These are phyloP conservation scores for Pterostichus madidus DNA, from an alignment of 2,888 invertebrate genomes.

Conservation along the genomic window DNA sequence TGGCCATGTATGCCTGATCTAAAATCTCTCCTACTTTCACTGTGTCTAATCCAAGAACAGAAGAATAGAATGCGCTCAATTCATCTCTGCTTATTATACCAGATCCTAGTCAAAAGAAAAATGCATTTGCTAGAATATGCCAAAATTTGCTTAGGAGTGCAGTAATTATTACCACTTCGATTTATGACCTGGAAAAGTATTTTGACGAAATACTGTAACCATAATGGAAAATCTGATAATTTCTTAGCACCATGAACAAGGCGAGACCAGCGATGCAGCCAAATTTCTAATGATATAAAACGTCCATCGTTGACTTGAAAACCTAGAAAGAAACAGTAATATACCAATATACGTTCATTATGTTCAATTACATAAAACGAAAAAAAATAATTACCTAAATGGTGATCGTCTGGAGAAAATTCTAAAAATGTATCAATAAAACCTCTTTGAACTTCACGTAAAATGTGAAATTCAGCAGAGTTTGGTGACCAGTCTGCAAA, in stretches of 20 bases:
- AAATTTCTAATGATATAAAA: constrained; percentile 83
- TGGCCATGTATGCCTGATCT: constrained; percentile 84
- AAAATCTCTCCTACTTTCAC: constrained; percentile 83
- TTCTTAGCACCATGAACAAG: constrained; percentile 78
- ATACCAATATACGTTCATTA: background rate
- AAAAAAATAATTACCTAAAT: constrained; percentile 78
- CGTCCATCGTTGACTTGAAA: constrained; percentile 76
- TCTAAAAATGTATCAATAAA: constrained; percentile 85
- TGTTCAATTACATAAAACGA: constrained; percentile 13
- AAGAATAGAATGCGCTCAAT: constrained; percentile 84
- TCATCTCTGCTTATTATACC: constrained; percentile 85
- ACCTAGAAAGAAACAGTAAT: constrained; percentile 70
- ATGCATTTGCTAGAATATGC: constrained; percentile 69
- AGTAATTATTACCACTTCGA: constrained; percentile 79
- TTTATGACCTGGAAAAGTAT: constrained; percentile 86
- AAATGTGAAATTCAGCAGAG: constrained; percentile 85
- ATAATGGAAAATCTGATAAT: constrained; percentile 84
- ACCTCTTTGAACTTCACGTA: constrained; percentile 85
- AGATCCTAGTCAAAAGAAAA: constrained; percentile 76
- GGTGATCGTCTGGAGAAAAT: constrained; percentile 78
- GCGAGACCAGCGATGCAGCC: constrained; percentile 85
- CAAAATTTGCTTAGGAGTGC: background rate
- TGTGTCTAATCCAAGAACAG: constrained; percentile 83
- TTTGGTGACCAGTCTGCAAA: constrained; percentile 88
- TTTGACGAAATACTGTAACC: constrained; percentile 86